phyloP scores from a whole-genome alignment of 2,888 invertebrate species.

The Latrodectus hesperus region DNA sequence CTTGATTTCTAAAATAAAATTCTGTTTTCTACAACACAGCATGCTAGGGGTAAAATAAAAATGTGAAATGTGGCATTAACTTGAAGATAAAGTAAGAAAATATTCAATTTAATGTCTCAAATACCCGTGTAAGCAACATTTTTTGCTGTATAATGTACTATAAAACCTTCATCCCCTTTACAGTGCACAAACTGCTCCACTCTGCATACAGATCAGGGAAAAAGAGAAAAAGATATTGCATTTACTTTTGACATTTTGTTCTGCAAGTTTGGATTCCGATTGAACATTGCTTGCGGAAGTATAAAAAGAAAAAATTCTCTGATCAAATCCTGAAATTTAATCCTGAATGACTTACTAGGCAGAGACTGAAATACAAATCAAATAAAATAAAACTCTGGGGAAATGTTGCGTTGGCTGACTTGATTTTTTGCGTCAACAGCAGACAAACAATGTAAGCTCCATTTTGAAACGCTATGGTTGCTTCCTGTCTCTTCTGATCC shows the following conservation, averaged over 20 bases:
- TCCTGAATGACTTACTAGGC: constrained; percentile 42
- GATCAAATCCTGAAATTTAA: constrained; percentile 61
- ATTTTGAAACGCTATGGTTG: constrained; percentile 15
- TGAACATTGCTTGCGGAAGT: background rate
- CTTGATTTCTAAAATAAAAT: too few relatives aligned
- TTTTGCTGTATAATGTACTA: constrained; percentile 7
- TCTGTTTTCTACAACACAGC: too few relatives aligned
- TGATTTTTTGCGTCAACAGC: constrained; percentile 54
- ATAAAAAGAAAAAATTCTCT: constrained; percentile 17
- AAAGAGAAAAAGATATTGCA: too few relatives aligned
- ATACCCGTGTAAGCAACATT: constrained; percentile 42
- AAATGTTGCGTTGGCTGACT: constrained; percentile 3
- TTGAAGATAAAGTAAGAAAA: too few relatives aligned
- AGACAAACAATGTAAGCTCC: constrained; percentile 52
- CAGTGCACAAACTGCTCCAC: background rate
- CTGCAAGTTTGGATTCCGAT: constrained; percentile 49
- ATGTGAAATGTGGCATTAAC: too few relatives aligned
- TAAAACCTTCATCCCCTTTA: constrained; percentile 35
- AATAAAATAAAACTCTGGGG: too few relatives aligned
- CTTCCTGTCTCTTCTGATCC: background rate
- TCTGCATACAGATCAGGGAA: too few relatives aligned
- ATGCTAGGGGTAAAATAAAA: too few relatives aligned
- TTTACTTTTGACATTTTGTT: constrained; percentile 39
- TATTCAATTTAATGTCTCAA: constrained; percentile 2
- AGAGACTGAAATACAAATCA: constrained; percentile 5